These are phyloP conservation scores for Noctua comes DNA, from an alignment of 2,888 invertebrate genomes.

Conservation along the genomic window DNA sequence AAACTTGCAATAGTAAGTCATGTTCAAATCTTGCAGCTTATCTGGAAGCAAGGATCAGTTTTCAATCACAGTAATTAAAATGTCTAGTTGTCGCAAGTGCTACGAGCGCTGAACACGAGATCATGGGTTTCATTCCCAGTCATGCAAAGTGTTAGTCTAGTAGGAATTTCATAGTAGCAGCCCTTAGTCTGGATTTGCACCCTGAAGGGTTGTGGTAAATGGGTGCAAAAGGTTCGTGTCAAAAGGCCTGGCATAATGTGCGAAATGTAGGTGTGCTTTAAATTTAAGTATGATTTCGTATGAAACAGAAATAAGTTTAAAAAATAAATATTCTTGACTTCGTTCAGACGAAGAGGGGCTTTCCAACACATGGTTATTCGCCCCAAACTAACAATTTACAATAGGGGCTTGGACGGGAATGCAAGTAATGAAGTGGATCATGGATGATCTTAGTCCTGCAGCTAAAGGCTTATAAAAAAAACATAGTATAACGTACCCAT, in stretches of 20 bases:
- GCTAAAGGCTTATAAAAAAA: neutral
- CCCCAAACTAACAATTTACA: neutral
- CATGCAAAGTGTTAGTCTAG: neutral
- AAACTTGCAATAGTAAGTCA: constrained; percentile 33
- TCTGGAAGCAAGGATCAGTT: constrained; percentile 32
- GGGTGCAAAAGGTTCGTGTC: neutral
- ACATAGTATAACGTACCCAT: constrained; percentile 14
- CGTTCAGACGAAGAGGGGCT: neutral
- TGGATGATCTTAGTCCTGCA: neutral
- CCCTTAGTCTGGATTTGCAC: neutral
- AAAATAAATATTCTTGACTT: neutral
- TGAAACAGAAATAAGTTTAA: neutral
- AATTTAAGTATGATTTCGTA: neutral
- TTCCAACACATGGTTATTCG: neutral
- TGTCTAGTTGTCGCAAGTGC: neutral
- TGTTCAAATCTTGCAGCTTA: neutral
- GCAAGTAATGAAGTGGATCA: neutral
- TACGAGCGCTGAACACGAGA: neutral
- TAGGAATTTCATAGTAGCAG: neutral
- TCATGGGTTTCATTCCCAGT: neutral
- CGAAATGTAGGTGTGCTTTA: too few species aligned
- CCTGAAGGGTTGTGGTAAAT: too few species aligned
- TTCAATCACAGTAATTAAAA: neutral
- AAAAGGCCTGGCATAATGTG: neutral
- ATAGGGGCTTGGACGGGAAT: too few species aligned